Evolutionary conservation across 2,888 invertebrate genomes (phyloP), one percentile per base, ranked within the genome.

Genomic region (Epinotia ramella): DNA sequence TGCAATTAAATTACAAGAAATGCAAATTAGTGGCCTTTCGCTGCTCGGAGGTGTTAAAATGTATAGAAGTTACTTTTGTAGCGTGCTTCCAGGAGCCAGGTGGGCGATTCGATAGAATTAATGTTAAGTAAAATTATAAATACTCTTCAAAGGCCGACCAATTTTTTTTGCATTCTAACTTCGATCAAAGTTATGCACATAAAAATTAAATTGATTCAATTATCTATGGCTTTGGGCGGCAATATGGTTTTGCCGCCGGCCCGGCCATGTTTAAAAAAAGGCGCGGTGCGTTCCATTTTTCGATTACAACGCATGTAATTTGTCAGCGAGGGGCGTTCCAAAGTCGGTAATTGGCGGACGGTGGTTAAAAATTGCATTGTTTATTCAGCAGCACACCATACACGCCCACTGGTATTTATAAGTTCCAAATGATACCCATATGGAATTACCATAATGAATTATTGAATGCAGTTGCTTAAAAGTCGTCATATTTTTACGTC

Each of bases 261-360:
- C 33, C 71, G 62, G 70, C 74, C 74, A 73, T 74, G 46, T 77
- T 74, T 56, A 78, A 84, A 78, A 78, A 81, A 87, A 88, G 85
- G 87, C 87, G 86, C 83, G 82, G 78, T 78, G 78, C 79, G 77
- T 79, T 78, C 79, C 71, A 76, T 67, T 67, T 40, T 76, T 72
- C 72, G 76, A 76, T 76, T 72, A 72, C 67, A 16, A 62, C 46
- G 53, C 75, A 83, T 83, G 86, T 88, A 91, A 92, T 93, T 90
- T 92, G 93, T 93, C 92, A 90, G 87, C 85, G 79, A 81, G 84
- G 89, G 91, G 91, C 91, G 91, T 89, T 88, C 85, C 87, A 81
- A 84, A 80, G 81, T 81, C 85, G 81, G 86, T 91, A 91, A 92
- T 91, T 91, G 91, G 90, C 84, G 87, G 87, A 84, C 85, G 80